Conservation (phyloP, 2,797 vertebrate genomes). For the Sus cebifrons region DNA sequence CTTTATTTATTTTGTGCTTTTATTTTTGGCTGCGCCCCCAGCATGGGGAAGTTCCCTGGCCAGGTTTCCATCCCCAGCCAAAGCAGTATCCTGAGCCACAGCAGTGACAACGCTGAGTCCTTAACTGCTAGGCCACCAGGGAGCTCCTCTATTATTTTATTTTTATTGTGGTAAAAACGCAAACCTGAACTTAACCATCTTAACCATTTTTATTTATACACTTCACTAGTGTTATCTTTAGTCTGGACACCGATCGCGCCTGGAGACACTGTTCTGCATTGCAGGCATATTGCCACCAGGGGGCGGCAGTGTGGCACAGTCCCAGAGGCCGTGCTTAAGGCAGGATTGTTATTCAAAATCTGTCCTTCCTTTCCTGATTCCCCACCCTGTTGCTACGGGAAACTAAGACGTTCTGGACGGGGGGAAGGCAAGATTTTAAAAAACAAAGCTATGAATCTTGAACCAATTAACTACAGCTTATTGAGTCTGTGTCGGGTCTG, state of each 20-base stretch:
- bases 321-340: too few species aligned
- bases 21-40: too few species aligned
- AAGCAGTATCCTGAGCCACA: too few species aligned
- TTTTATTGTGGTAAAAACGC: background rate
- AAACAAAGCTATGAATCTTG: background rate
- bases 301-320: background rate
- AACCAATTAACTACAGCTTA: background rate
- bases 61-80: too few species aligned
- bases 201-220: background rate
- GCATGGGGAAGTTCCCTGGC: too few species aligned
- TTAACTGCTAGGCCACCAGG: too few species aligned
- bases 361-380: background rate
- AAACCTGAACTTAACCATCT: background rate
- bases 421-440: background rate
- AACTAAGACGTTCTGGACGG: background rate
- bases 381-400: background rate
- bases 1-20: too few species aligned
- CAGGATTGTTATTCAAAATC: background rate
- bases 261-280: background rate
- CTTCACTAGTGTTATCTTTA: background rate
- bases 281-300: background rate
- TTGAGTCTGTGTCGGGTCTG: background rate
- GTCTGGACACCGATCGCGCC: background rate
- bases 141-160: background rate
- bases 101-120: too few species aligned